Conservation (phyloP, 2,888 invertebrate species). For the Macrosiphum euphorbiae region DNA sequence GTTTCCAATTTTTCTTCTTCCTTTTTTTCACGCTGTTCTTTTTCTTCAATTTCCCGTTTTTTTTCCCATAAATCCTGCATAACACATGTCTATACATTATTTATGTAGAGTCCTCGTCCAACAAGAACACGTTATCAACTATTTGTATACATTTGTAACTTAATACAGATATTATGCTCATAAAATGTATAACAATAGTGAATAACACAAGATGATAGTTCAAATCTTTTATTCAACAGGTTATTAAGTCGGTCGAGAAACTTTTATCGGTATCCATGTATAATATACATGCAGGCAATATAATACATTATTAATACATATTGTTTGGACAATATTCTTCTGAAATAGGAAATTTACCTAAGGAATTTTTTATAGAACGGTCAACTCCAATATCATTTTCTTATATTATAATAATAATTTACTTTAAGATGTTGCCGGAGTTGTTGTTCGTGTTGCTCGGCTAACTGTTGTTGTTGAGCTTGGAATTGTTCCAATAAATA, state of each 20-base stretch:
- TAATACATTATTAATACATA: conserved; percentile 6
- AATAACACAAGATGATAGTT: background rate
- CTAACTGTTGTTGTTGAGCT: conserved; percentile 90
- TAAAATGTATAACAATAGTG: conserved; percentile 5
- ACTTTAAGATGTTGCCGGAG: conserved; percentile 90
- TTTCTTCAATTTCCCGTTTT: conserved; percentile 82
- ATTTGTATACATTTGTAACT: conserved; percentile 4
- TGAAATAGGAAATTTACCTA: background rate
- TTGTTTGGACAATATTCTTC: background rate
- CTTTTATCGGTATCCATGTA: too few relatives aligned
- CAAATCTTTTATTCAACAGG: background rate
- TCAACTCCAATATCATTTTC: background rate
- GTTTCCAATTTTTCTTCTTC: conserved; percentile 88
- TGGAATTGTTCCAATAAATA: conserved; percentile 92
- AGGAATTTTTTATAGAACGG: background rate
- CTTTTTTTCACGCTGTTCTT: conserved; percentile 80
- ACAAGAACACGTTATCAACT: background rate
- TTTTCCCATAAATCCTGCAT: conserved; percentile 82
- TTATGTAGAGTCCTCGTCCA: background rate
- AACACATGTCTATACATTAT: conserved; percentile 44
- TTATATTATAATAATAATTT: conserved; percentile 67
- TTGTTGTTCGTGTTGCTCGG: conserved; percentile 91
- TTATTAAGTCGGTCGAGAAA: background rate
- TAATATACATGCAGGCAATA: background rate
- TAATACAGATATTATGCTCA: background rate